phyloP scores from a whole-genome alignment of 2,113 vertebrate genomes.

The Promerops cafer region DNA sequence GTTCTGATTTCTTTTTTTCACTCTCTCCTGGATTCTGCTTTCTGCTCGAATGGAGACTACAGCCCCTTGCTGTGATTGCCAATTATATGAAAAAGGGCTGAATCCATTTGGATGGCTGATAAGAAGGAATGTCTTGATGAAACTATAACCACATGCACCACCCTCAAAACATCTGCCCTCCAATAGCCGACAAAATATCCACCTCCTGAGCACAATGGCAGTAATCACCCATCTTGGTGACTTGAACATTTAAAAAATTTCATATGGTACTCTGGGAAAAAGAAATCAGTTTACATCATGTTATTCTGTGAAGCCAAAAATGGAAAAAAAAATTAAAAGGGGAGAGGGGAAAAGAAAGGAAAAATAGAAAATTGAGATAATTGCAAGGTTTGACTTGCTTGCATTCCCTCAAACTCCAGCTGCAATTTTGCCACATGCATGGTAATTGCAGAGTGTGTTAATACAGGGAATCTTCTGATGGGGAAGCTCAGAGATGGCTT shows the following conservation, averaged over 20 bases:
- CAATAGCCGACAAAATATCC: neutral
- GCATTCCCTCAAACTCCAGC: neutral
- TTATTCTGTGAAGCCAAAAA: neutral
- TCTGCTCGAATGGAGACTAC: neutral
- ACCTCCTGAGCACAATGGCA: neutral
- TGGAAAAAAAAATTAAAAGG: neutral
- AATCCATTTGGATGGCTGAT: neutral
- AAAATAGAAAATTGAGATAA: neutral
- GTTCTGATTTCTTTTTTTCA: neutral
- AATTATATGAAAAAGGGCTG: constrained; percentile 1
- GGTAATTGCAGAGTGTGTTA: neutral
- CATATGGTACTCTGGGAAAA: neutral
- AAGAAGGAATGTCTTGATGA: neutral
- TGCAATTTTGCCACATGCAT: neutral
- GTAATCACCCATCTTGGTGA: neutral
- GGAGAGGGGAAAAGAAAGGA: neutral
- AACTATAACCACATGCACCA: neutral
- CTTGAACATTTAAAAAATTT: neutral
- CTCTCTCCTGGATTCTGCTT: constrained; percentile 3
- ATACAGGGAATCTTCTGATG: neutral
- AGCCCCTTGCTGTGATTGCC: constrained; percentile 21
- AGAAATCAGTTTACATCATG: neutral
- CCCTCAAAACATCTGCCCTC: neutral
- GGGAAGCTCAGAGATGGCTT: neutral
- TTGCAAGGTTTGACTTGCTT: neutral